Evolutionary conservation across 1,140 invertebrate genomes (phyloP).

Genomic region (Eufriesea mexicana): DNA sequence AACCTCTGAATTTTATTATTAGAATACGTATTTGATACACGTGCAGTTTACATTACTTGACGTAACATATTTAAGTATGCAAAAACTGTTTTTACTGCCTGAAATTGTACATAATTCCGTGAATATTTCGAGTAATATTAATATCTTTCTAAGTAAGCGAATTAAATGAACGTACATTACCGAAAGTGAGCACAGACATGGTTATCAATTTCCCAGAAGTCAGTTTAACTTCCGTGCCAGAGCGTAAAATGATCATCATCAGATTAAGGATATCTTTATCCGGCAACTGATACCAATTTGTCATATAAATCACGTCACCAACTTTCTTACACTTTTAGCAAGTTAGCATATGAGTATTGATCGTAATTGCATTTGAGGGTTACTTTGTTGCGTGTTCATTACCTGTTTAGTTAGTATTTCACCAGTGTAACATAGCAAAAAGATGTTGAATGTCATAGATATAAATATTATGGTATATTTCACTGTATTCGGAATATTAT

Average conservation of each 20-base stretch:
- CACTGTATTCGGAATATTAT: background rate
- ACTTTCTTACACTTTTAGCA: constrained; percentile 63
- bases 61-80: constrained; percentile 52
- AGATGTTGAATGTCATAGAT: constrained; percentile 64
- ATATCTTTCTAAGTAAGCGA: no score
- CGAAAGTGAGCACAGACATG: constrained; percentile 66
- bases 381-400: background rate
- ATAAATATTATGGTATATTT: constrained; percentile 41
- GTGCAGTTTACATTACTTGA: constrained; percentile 1
- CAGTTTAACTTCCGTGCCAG: constrained; percentile 55
- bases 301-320: constrained; percentile 64
- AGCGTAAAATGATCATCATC: constrained; percentile 64
- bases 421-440: constrained; percentile 70
- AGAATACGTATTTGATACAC: background rate
- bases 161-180: constrained; percentile 55
- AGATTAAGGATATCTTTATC: constrained; percentile 49
- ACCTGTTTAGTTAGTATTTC: constrained; percentile 60
- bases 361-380: background rate
- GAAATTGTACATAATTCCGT: background rate
- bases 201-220: constrained; percentile 66
- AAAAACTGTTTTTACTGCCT: constrained; percentile 65
- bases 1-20: background rate
- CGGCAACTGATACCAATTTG: constrained; percentile 66
- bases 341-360: background rate
- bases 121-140: no score